A percentile compares a stretch with the other conserved stretches of the same genome.
Evolutionary conservation across 1,140 invertebrate species (phyloP).

Genomic region (Aphaenogaster ashmeadi): DNA sequence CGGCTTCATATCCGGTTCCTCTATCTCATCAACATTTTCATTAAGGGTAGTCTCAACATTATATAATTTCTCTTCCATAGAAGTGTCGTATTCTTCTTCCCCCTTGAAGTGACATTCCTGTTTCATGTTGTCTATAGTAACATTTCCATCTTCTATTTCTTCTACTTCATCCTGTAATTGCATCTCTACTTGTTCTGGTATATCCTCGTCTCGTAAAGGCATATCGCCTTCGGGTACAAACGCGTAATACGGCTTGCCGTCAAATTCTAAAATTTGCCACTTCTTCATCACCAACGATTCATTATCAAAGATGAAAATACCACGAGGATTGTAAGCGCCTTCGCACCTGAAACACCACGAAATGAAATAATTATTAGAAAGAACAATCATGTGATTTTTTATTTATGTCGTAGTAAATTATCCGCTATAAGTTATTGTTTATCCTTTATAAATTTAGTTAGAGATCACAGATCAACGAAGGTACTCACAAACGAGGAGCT

Average conservation of each 20-base stretch:
- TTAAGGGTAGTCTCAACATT: slow-evolving; percentile 85
- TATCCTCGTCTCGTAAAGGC: slow-evolving; percentile 75
- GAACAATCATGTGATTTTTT: not conserved
- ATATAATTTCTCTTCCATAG: slow-evolving; percentile 77
- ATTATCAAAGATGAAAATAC: slow-evolving; percentile 84
- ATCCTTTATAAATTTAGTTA: slow-evolving; percentile 27
- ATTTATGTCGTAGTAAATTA: not conserved
- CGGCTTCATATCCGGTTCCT: slow-evolving; percentile 64
- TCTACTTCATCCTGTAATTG: slow-evolving; percentile 69
- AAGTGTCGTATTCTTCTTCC: slow-evolving; percentile 61
- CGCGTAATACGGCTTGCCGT: slow-evolving; percentile 85
- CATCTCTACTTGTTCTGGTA: slow-evolving; percentile 80
- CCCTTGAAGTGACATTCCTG: slow-evolving; percentile 44
- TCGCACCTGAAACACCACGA: slow-evolving; percentile 83
- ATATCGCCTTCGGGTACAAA: slow-evolving; percentile 84
- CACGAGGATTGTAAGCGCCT: slow-evolving; percentile 75
- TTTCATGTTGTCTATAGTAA: slow-evolving; percentile 6
- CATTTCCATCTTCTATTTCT: slow-evolving; percentile 31
- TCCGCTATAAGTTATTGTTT: slow-evolving; percentile 6
- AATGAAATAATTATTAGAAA: slow-evolving; percentile 52
- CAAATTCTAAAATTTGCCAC: slow-evolving; percentile 86
- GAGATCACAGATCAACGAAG: slow-evolving; percentile 54
- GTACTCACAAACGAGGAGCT: slow-evolving; percentile 59
- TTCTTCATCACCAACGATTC: slow-evolving; percentile 85
- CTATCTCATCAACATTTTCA: slow-evolving; percentile 30